Percentiles rank a stretch among this genome's conserved stretches.
Evolutionary conservation across 2,797 vertebrate species (phyloP).

Genomic region (Limnodromus scolopaceus): DNA sequence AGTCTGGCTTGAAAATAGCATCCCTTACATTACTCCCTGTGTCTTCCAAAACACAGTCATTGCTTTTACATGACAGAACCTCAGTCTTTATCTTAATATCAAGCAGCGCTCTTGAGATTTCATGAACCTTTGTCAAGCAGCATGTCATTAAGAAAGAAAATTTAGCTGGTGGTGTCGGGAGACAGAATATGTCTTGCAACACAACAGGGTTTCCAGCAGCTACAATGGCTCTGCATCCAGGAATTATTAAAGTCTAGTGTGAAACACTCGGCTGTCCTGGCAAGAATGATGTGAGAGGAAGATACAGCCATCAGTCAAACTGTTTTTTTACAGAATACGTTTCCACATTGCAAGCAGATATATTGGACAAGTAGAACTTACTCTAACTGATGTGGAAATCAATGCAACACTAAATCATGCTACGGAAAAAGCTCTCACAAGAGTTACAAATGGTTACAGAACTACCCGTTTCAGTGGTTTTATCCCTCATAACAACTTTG

Average conservation of each 20-base stretch:
- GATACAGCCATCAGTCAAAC: not conserved
- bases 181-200: not conserved
- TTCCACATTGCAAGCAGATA: not conserved
- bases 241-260: not conserved
- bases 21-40: not conserved
- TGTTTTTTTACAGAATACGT: not conserved
- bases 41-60: not conserved
- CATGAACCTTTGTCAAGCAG: not conserved
- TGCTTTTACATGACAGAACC: not conserved
- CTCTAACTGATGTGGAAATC: not conserved
- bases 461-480: not conserved
- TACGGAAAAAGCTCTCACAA: not conserved
- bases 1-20: not conserved
- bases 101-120: not conserved
- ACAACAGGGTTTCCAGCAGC: not conserved
- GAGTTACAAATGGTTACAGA: not conserved
- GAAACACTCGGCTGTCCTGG: not conserved
- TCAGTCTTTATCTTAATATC: not conserved
- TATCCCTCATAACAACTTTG: not conserved
- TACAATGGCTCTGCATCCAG: not conserved
- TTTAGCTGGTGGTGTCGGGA: accelerated
- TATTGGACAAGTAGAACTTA: not conserved
- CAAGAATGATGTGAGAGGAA: not conserved
- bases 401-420: not conserved
- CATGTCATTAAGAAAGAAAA: not conserved